phyloP scores from a whole-genome alignment of 2,797 vertebrate genomes.

The Eleutherodactylus coqui region DNA sequence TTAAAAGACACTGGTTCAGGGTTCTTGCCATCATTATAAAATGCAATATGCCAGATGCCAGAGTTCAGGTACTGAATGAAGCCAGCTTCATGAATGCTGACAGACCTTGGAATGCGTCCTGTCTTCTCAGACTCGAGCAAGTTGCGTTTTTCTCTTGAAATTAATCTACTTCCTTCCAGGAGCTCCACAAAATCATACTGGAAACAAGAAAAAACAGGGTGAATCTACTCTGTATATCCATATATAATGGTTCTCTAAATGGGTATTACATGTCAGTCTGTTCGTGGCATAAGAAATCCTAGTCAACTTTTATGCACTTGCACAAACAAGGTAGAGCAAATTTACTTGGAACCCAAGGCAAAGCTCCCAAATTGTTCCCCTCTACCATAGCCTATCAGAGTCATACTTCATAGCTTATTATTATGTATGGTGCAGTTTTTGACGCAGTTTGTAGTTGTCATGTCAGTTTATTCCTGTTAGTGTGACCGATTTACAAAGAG shows the following conservation, averaged over 20 bases:
- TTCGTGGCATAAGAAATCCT: background rate
- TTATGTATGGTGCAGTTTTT: background rate
- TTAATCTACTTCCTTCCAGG: slow-evolving; percentile 93
- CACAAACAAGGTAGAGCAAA: background rate
- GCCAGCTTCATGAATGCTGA: slow-evolving; percentile 92
- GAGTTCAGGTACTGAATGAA: slow-evolving; percentile 97
- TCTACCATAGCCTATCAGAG: background rate
- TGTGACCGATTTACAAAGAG: no score
- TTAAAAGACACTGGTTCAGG: slow-evolving; percentile 92
- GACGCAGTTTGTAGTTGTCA: no score
- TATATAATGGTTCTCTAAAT: background rate
- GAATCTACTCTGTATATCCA: background rate
- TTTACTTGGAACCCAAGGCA: background rate
- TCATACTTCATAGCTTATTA: background rate
- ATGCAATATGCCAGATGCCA: slow-evolving; percentile 97
- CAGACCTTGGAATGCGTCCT: slow-evolving; percentile 79
- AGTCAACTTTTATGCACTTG: background rate
- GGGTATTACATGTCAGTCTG: background rate
- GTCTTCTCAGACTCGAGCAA: slow-evolving; percentile 80
- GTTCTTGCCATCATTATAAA: slow-evolving; percentile 95
- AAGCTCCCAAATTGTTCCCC: background rate
- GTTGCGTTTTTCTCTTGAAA: slow-evolving; percentile 88
- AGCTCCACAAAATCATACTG: slow-evolving; percentile 99
- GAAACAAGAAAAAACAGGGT: slow-evolving; percentile 37
- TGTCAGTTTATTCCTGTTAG: no score